Evolutionary conservation across 2,888 invertebrate genomes (phyloP).

Genomic region (Pandemis cinnamomeana): DNA sequence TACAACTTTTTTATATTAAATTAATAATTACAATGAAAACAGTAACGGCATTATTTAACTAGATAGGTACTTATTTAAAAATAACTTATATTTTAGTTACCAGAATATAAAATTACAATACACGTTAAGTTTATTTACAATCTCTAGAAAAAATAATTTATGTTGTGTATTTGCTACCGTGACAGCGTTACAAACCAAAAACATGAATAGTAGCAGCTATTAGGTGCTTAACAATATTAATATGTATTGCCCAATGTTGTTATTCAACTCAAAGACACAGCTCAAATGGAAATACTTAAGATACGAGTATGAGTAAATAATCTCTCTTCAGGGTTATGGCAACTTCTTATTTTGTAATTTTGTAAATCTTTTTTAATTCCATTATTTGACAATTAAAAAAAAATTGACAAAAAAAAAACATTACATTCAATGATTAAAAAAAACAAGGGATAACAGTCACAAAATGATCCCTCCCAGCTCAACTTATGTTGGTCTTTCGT

Average conservation of each 20-base stretch:
- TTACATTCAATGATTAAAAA: too few relatives aligned
- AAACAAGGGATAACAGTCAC: too few relatives aligned
- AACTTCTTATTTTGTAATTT: slow-evolving; percentile 13
- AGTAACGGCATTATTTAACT: slow-evolving; percentile 26
- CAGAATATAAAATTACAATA: background rate
- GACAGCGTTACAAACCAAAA: background rate
- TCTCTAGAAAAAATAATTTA: background rate
- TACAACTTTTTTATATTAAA: slow-evolving; percentile 7
- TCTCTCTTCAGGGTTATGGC: slow-evolving; percentile 14
- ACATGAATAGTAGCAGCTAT: background rate
- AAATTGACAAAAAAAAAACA: too few relatives aligned
- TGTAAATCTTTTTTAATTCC: background rate
- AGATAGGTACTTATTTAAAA: slow-evolving; percentile 7
- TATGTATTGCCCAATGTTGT: background rate
- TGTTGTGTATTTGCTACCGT: background rate
- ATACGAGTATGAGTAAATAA: background rate
- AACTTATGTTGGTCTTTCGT: too few relatives aligned
- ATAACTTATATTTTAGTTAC: slow-evolving; percentile 6
- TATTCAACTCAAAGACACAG: background rate
- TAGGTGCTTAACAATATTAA: background rate
- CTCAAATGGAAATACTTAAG: background rate
- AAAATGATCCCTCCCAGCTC: too few relatives aligned
- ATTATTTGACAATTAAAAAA: background rate
- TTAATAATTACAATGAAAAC: slow-evolving; percentile 23
- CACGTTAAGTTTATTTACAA: background rate